A percentile compares a stretch with the other conserved stretches of the same genome.
phyloP scores from a whole-genome alignment of 1,140 invertebrate genomes.

The Radopholus similis region DNA sequence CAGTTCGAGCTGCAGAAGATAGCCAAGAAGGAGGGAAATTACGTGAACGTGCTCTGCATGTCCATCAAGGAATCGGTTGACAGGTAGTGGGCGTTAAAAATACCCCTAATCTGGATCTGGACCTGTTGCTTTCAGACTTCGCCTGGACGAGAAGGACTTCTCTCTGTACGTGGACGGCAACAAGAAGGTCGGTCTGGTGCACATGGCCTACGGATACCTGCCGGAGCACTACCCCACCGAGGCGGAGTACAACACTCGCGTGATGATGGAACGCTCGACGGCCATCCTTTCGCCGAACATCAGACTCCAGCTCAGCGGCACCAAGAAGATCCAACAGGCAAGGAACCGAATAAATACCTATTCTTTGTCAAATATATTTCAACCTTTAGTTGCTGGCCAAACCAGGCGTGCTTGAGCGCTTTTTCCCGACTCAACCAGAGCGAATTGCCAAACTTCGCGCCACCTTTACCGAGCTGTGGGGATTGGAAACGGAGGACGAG shows the following conservation, averaged over 20 bases:
- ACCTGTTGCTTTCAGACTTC: constrained; percentile 34
- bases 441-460: constrained; percentile 68
- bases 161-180: constrained; percentile 65
- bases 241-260: not conserved
- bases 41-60: constrained; percentile 71
- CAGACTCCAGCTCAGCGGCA: constrained; percentile 69
- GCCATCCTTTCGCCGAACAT: constrained; percentile 90
- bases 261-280: constrained; percentile 65
- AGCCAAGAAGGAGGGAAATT: constrained; percentile 50
- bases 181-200: constrained; percentile 77
- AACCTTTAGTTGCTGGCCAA: constrained; percentile 57
- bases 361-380: no score
- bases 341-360: no score
- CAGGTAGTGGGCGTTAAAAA: constrained; percentile 1
- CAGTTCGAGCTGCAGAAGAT: constrained; percentile 75
- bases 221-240: constrained; percentile 72
- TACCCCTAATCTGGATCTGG: no score
- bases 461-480: constrained; percentile 84
- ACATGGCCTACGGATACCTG: constrained; percentile 84
- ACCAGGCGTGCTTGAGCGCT: constrained; percentile 72
- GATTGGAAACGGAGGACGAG: constrained; percentile 68
- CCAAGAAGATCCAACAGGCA: constrained; percentile 66
- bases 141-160: constrained; percentile 24
- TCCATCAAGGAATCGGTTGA: not conserved
- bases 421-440: constrained; percentile 62